Evolutionary conservation across 2,888 invertebrate species (phyloP).

Genomic region (Coelinius sp.): DNA sequence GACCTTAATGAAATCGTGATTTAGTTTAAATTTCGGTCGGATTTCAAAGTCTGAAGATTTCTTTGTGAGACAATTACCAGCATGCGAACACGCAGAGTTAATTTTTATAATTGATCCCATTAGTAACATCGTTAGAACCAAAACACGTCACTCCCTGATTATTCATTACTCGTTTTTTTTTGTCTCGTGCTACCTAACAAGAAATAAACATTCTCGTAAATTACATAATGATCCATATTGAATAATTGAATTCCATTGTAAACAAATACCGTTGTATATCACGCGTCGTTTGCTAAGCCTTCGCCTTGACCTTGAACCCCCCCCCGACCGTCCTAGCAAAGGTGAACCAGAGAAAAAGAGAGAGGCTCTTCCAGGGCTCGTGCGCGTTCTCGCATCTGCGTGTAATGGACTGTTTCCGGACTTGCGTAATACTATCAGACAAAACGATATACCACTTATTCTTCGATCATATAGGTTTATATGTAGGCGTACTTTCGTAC

Average conservation of each 20-base stretch:
- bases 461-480: background rate
- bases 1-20: background rate
- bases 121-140: background rate
- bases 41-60: background rate
- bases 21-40: background rate
- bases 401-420: slow-evolving; percentile 59
- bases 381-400: slow-evolving; percentile 39
- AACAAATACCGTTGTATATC: background rate
- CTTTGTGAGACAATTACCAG: background rate
- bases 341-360: slow-evolving; percentile 55
- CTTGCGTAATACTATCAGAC: slow-evolving; percentile 54
- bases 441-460: background rate
- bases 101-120: background rate
- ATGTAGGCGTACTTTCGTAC: too few relatives aligned
- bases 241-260: background rate
- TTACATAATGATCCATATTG: background rate
- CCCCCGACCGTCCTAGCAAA: slow-evolving; percentile 61
- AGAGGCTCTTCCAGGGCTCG: slow-evolving; percentile 38
- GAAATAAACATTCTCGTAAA: background rate
- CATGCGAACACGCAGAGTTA: background rate
- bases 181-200: background rate
- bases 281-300: slow-evolving; percentile 51
- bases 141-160: background rate
- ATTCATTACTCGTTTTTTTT: background rate
- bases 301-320: slow-evolving; percentile 64